These are phyloP conservation scores for Cantharis nigra DNA, from an alignment of 2,888 invertebrate genomes.

Conservation along the genomic window DNA sequence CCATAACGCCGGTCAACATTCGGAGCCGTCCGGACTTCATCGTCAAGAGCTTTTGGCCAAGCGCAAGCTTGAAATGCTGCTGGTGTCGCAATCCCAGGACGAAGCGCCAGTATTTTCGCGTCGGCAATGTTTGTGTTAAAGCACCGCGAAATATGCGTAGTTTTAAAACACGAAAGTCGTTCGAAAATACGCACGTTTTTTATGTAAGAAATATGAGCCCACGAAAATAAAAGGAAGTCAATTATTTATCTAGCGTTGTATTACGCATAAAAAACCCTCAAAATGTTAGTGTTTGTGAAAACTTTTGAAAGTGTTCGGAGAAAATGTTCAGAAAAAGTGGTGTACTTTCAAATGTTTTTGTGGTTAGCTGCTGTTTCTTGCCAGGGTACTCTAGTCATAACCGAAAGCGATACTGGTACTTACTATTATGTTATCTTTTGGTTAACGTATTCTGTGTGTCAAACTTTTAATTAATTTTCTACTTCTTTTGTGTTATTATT, in stretches of 20 bases:
- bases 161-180: slow-evolving; percentile 10
- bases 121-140: slow-evolving; percentile 25
- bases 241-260: not conserved
- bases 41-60: slow-evolving; percentile 30
- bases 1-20: slow-evolving; percentile 24
- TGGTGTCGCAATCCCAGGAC: slow-evolving; percentile 31
- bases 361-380: slow-evolving; percentile 21
- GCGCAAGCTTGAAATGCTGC: slow-evolving; percentile 27
- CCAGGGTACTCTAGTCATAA: slow-evolving; percentile 13
- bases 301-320: slow-evolving; percentile 22
- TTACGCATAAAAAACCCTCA: not conserved
- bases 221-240: not conserved
- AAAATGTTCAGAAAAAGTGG: slow-evolving; percentile 14
- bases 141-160: slow-evolving; percentile 11
- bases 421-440: slow-evolving; percentile 14
- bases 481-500: slow-evolving; percentile 21
- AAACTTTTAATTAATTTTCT: slow-evolving; percentile 29
- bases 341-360: slow-evolving; percentile 17
- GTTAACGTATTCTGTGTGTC: slow-evolving; percentile 9
- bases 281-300: slow-evolving; percentile 22
- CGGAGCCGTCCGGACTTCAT: slow-evolving; percentile 27
- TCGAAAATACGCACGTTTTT: not conserved
- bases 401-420: slow-evolving; percentile 21
- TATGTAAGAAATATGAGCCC: not conserved
- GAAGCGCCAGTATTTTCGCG: slow-evolving; percentile 29